Base-by-base conservation (phyloP, 2,797 vertebrate species). In the Esox masquinongy region DNA sequence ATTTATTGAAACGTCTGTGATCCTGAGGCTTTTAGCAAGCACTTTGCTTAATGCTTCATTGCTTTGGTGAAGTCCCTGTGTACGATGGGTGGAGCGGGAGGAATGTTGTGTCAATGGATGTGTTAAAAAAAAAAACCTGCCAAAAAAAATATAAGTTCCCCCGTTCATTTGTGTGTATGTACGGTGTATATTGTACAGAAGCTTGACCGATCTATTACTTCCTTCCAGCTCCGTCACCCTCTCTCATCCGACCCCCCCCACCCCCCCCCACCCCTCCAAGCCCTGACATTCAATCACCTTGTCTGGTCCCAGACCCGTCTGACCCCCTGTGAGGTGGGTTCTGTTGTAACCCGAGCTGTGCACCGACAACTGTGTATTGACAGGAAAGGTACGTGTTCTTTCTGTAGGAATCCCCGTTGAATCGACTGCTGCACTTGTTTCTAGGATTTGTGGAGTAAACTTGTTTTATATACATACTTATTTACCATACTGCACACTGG, bases 1-100 rank as follows among this genome's bases (percentile, higher is more conserved):
- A 91, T 91, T 90, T 72, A 80, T 89, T 91, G 86, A 68, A 87
- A 90, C 85, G 85, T 90, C 88, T 92, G 91, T 91, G 91, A 89
- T 72, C 80, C 36, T 77, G 84, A 64, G 68, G 49, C 88, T 88
- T 91, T 79, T 66, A 29, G 73, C 84, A 92, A 92, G 88, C 90
- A 85, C 83, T 88, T 80, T 89, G 90, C 90, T 86, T 82, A 81
- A 87, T 89, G 90, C 90, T 86, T 82, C 80, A 87, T 73, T 87
- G 75, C 74, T 86, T 61, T 61, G 56, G n/a, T 26, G 74, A 85
- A 81, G 81, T 77, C 85, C 82, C 82, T 80, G 66, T 47, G 84
- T 84, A 26, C 19, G 73, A 51, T 79, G 85, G 72, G 82, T 39
- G 81, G 77, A 83, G 80, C 14, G 14, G 75, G 73, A 76, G 81